Evolutionary conservation across 2,888 invertebrate genomes (phyloP).

Genomic region (Apodemia mormo): DNA sequence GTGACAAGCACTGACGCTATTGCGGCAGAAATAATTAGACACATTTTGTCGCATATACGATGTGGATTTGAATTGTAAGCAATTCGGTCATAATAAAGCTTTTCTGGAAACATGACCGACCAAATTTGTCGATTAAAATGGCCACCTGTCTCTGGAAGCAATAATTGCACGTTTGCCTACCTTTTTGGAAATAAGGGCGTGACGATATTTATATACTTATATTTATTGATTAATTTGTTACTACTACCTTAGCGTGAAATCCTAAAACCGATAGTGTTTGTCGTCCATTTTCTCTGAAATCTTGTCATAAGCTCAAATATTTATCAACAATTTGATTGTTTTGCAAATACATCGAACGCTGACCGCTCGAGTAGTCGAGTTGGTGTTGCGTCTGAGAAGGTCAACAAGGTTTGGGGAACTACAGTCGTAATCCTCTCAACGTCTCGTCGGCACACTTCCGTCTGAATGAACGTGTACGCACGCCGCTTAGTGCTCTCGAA

Average conservation of each 20-base stretch:
- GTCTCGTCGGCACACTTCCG: constrained; percentile 21
- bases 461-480: constrained; percentile 32
- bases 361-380: constrained; percentile 60
- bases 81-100: too few species aligned
- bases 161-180: too few species aligned
- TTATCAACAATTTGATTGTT: constrained; percentile 29
- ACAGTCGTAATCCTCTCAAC: constrained; percentile 28
- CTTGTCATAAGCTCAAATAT: constrained; percentile 11
- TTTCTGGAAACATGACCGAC: too few species aligned
- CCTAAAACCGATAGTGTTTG: background rate
- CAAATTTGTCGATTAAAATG: too few species aligned
- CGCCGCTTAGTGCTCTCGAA: constrained; percentile 28
- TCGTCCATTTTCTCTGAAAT: background rate
- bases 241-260: background rate
- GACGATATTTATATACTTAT: background rate
- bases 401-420: constrained; percentile 41
- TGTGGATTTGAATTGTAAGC: too few species aligned
- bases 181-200: too few species aligned
- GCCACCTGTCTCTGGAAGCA: too few species aligned
- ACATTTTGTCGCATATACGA: too few species aligned
- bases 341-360: constrained; percentile 44
- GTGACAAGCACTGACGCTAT: too few species aligned
- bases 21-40: too few species aligned
- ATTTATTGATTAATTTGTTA: background rate
- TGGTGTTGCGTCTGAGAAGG: constrained; percentile 61